Evolutionary conservation across 2,113 vertebrate species (phyloP), one percentile per base, ranked within the genome.

Genomic region (Atrichornis clamosus): DNA sequence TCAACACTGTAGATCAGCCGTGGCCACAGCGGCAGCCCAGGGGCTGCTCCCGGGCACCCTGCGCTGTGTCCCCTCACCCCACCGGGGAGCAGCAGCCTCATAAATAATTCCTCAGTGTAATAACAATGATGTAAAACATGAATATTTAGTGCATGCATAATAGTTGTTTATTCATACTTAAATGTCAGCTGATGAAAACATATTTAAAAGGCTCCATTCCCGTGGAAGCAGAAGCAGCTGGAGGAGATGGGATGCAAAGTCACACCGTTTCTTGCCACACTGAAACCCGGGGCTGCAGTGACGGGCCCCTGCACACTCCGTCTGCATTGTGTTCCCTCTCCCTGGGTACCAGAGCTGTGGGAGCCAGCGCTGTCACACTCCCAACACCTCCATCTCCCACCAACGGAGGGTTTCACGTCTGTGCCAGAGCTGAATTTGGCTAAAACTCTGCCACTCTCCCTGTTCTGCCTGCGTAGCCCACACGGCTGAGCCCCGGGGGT

Each of bases 141-240:
- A 93, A 88, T 94, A 94, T 95, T 90, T 92, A 92, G 85, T 77
- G 92, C 59, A 35, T 67, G 76, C 69, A 35, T 92, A 96, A 92
- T 65, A 86, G 89, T 81, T 93, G 83, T 84, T 96, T 96, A 89
- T 90, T 93, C 79, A 58, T 47, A 86, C 64, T 95, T 92, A 93
- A 97, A 96, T 92, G 96, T 97, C 95, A 95, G 72, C 88, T 86
- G 83, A 60, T 84, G 56, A 89, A 93, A 94, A 92, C 85, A 55
- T 20, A 74, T 77, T 84, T 80, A 80, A 85, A 86, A 84, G 56
- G 24, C 58, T 74, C 21, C 50, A 13, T 79, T 95, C 59, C 68
- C 0, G 0, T 44, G 30, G 72, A 88, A 83, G 50, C 33, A 55
- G 21, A 22, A 72, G 46, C 46, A 1, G 6, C 41, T 1, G 1